These are phyloP conservation scores for Pelvicachromis taeniatus DNA, from an alignment of 2,113 vertebrate species.

Conservation along the genomic window DNA sequence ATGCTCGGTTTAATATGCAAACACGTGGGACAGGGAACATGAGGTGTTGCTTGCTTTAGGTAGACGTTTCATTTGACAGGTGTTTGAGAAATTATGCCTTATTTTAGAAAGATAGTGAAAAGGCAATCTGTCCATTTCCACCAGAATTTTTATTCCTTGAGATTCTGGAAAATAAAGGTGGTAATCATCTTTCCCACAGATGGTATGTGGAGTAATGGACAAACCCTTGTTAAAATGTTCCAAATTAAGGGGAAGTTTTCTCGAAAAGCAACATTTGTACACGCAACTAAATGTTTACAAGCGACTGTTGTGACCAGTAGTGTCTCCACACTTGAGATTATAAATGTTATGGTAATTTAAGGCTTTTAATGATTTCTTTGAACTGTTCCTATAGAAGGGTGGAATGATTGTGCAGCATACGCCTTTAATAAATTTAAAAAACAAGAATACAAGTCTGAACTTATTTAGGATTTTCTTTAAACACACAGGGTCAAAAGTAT, in stretches of 20 bases:
- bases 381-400: not conserved
- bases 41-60: not conserved
- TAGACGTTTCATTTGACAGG: not conserved
- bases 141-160: accelerated
- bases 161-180: not conserved
- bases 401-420: too few relatives aligned
- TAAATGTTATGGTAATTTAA: not conserved
- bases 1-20: not conserved
- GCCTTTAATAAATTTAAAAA: too few relatives aligned
- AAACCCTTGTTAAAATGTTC: not conserved
- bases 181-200: not conserved
- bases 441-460: too few relatives aligned
- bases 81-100: not conserved
- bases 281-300: not conserved
- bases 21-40: not conserved
- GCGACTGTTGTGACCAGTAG: not conserved
- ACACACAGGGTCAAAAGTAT: too few relatives aligned
- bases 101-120: not conserved
- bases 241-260: not conserved
- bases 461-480: too few relatives aligned
- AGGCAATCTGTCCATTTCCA: not conserved
- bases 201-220: not conserved
- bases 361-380: not conserved
- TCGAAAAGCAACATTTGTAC: not conserved
- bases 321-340: not conserved